A percentile compares a stretch with the other conserved stretches of the same genome.
phyloP scores from a whole-genome alignment of 1,140 invertebrate genomes.

The Aphidius ervi region DNA sequence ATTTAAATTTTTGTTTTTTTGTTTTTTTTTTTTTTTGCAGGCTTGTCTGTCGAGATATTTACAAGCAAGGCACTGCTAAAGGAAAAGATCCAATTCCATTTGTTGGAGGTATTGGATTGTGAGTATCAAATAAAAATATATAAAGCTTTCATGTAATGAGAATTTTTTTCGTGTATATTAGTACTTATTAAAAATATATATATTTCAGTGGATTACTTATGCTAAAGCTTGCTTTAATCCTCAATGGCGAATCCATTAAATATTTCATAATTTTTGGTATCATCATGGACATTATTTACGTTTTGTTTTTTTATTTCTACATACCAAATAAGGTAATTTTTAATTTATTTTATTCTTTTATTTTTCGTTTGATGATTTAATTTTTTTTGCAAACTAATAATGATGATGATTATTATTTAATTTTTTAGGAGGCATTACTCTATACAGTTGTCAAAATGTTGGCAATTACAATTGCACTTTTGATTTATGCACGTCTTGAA shows the following conservation, averaged over 20 bases:
- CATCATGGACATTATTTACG: conserved; percentile 62
- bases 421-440: conserved; percentile 33
- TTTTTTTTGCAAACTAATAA: neutral
- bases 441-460: conserved; percentile 50
- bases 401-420: neutral
- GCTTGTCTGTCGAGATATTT: conserved; percentile 67
- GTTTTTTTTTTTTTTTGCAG: conserved; percentile 36
- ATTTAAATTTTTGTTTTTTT: conserved; percentile 3
- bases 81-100: conserved; percentile 65
- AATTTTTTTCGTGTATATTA: too few species aligned
- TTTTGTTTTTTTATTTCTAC: conserved; percentile 63
- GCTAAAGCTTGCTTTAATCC: conserved; percentile 65
- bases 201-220: conserved; percentile 63
- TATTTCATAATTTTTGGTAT: conserved; percentile 69
- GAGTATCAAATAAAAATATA: conserved; percentile 43
- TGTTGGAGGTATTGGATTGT: conserved; percentile 71
- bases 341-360: neutral
- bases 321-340: conserved; percentile 51
- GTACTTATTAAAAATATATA: neutral
- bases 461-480: conserved; percentile 55
- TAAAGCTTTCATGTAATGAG: too few species aligned
- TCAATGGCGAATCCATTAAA: conserved; percentile 69
- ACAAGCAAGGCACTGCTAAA: conserved; percentile 61
- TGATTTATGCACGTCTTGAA: conserved; percentile 63
- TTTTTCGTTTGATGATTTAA: neutral